Base-by-base conservation (phyloP, 2,888 invertebrate genomes). In the Aleiodes leptofemur region DNA sequence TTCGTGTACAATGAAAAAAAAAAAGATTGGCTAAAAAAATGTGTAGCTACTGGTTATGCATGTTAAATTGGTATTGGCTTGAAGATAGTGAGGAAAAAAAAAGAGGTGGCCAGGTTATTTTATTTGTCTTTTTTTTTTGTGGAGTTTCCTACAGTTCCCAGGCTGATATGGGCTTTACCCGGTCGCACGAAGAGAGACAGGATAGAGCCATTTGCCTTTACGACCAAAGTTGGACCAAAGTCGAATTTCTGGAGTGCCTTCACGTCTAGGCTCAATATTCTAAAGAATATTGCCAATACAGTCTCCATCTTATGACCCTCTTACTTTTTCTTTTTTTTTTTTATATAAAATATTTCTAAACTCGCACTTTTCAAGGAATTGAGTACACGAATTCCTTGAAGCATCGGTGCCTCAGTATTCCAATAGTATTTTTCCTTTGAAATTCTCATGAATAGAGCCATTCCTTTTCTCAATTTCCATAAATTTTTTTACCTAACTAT, bases 181-280 rank as follows among this genome's bases (percentile, higher is more conserved):
- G 48, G 51, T 38, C 43, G 23, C 76, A 73, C 53, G 61, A 48
- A 74, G 57, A 68, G 38, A 74, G 3, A 61, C 70, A 53, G 56
- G 72, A 29, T 43, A 73, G 71, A 61, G 5, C 74, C 74, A 77
- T 77, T 79, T 74, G 53, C 73, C 76, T 76, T 77, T 79, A 79
- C 76, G 77, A 76, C 70, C 13, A 74, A 79, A 77, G 79, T 79
- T 79, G 68, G 77, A 76, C 69, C 70, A 76, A 75, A 78, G 70
- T 66, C 64, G 69, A 73, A 68, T 73, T 70, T 68, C 48, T 53
- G 51, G 61, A 64, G 53, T 56, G 38, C 13, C 34, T 38, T 11
- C 7, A 23, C 14, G 57, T 57, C 29, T 31, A 8, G 57, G 57
- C 57, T 57, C 16, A 29, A 57, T 57, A 57, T 57, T 57, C 57